Base-by-base conservation (phyloP, 1,140 invertebrate genomes). In the Drosophila elegans region DNA sequence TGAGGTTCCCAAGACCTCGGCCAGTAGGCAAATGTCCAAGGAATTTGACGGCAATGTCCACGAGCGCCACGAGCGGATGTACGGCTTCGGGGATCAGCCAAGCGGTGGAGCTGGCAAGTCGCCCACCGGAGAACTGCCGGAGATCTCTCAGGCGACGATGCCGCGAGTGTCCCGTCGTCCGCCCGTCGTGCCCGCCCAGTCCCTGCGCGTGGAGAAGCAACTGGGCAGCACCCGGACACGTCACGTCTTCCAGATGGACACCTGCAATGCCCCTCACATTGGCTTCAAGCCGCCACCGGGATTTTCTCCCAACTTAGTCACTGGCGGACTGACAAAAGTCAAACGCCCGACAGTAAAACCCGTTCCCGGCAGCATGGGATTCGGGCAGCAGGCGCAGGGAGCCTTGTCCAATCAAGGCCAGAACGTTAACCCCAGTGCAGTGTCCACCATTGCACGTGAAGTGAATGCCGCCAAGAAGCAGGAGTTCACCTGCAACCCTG, bases 201-300 rank as follows among this genome's bases (percentile, higher is more conserved):
- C 25, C 1, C 7, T 89, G 48, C 84, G 84, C 0, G 77, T 88
- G 11, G 84, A 88, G 48, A 88, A 88, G 48, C 53, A 63, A 0
- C 41, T 45, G 1, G 62, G 71, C 10, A 42, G 11, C 12, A 1
- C 42, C 2, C 12, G 67, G 0, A 21, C 75, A 0, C 59, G 55
- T 0, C 72, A 88, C 44, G 27, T 79, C 9, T 88, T 88, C 46
- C 63, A 71, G 34, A 39, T 86, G 75, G 83, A 82, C 27, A 66
- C 41, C 0, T 61, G 44, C 7, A 88, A 88, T 39, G 49, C 49
- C 6, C 84, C 83, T 0, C 51, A 44, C n/a, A 66, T 88, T 1
- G 83, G 84, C 1, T 88, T 83, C 21, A 64, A 57, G 0, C 42
- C 44, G 0, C 32, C 48, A 7, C 46, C 64, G 0, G 16, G 13